Base-by-base conservation (phyloP, 2,888 invertebrate genomes). In the Thecophora atra region DNA sequence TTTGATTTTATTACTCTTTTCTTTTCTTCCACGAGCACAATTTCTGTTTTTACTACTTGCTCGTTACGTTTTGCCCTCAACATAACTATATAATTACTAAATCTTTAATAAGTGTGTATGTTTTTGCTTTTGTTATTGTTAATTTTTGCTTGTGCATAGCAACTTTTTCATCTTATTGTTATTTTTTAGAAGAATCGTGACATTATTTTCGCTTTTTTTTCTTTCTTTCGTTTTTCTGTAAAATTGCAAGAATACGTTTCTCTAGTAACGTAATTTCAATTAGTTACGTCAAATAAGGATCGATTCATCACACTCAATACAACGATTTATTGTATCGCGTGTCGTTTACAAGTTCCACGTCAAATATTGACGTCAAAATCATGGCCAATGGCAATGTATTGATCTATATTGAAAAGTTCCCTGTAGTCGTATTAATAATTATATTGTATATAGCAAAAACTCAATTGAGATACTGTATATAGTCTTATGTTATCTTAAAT, bases 1-100 rank as follows among this genome's bases (percentile, higher is more conserved):
- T 63, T 63, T 63, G 42, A 37, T 63, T 63, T 63, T 63, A 21
- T 21, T 44, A 19, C 21, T 21, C 21, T 42, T 63, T 63, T 63
- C 42, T 63, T 62, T 62, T 63, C 8, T 42, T 63, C 54, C 21
- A 54, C n/a, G n/a, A n/a, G n/a, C n/a, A n/a, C 51, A 51, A 51
- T 30, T 21, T 2, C 19, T 60, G 30, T 60, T 30, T 30, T 60
- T 60, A n/a, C 30, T 60, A n/a, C n/a, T 30, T 30, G n/a, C 30
- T 60, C 8, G 60, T 26, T 60, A 60, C 60, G n/a, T 26, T 51
- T 51, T 51, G n/a, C 51, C 51, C 51, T 51, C 51, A 51, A 17
- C 51, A n/a, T 51, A n/a, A 51, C n/a, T n/a, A 51, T 51, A n/a
- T 51, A 51, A n/a, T n/a, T 51, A n/a, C 51, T 15, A n/a, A 37